Percentiles rank a stretch among this genome's conserved stretches.
phyloP scores from a whole-genome alignment of 2,113 vertebrate genomes.

The Hystrix cristata region DNA sequence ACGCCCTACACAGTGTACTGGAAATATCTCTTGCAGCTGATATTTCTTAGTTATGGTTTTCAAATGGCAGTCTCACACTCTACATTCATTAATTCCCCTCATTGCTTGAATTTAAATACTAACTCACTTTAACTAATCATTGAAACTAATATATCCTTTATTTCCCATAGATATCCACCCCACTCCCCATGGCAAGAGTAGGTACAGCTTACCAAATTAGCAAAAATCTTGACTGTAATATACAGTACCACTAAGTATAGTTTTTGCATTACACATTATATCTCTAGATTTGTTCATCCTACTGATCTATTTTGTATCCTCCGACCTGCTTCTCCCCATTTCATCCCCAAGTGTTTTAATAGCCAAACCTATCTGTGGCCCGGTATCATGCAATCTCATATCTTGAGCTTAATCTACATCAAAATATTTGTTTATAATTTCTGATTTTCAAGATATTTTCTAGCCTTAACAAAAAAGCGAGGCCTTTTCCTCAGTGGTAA shows the following conservation, averaged over 20 bases:
- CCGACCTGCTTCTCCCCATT: not conserved
- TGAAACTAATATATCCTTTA: not conserved
- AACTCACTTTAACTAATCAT: not conserved
- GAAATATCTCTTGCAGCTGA: not conserved
- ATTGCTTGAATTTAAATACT: not conserved
- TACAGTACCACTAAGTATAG: not conserved
- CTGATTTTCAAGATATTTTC: not conserved
- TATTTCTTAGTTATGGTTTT: not conserved
- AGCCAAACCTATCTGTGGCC: not conserved
- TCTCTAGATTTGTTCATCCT: not conserved
- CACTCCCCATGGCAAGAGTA: not conserved
- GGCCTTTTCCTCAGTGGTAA: constrained; percentile 9
- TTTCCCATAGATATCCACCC: not conserved
- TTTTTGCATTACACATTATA: not conserved
- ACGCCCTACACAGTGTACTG: not conserved
- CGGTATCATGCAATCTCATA: not conserved
- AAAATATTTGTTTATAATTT: constrained; percentile 10
- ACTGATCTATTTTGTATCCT: not conserved
- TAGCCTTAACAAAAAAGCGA: not conserved
- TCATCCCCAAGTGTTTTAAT: not conserved
- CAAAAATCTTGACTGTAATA: not conserved
- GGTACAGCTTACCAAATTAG: not conserved
- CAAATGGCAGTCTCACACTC: not conserved
- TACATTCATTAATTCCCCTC: not conserved
- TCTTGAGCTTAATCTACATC: not conserved